Base-by-base conservation (phyloP, 1,140 invertebrate genomes). In the Drosophila navojoa region DNA sequence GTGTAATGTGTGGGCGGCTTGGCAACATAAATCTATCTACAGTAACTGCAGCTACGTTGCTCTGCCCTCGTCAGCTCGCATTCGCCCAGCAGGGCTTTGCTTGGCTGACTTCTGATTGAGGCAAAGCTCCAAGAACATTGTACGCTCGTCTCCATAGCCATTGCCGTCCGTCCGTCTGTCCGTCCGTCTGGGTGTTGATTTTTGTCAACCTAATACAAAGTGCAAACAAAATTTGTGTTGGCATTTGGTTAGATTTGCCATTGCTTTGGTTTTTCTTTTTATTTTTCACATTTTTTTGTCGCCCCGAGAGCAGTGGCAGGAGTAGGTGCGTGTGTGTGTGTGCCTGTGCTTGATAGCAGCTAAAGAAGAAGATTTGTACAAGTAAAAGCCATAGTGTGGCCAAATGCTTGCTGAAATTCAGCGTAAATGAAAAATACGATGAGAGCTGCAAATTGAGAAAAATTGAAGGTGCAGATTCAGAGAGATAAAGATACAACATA, bases 171-270 rank as follows among this genome's bases (percentile, higher is more conserved):
- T 54, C 57, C 5, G 25, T 32, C 50, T 32, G 25, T 38, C 54
- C 71, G 47, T 25, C 47, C 16, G 47, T 58, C 60, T 53, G 71
- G 68, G 71, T 86, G 82, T 86, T 86, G 82, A 86, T 86, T 86
- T 86, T 86, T 86, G 78, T 86, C 81, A 86, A 86, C 78, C 78
- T 86, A 86, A 86, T 81, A 81, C 75, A 72, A 86, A 86, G 85
- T 55, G 78, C 78, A 86, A 86, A 86, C 82, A 86, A 87, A 86
- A 86, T 86, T 86, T 86, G 67, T 87, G 78, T 81, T 86, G 82
- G 70, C 75, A 85, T 81, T 86, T 71, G 77, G 74, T 77, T 81
- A 81, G 81, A 86, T 86, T 86, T 86, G 52, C 75, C 62, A 63
- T 73, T 45, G 50, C 52, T 47, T 67, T 76, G 9, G 25, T 44